Conservation (phyloP, 2,113 vertebrate genomes). For the Mystacornis crossleyi region DNA sequence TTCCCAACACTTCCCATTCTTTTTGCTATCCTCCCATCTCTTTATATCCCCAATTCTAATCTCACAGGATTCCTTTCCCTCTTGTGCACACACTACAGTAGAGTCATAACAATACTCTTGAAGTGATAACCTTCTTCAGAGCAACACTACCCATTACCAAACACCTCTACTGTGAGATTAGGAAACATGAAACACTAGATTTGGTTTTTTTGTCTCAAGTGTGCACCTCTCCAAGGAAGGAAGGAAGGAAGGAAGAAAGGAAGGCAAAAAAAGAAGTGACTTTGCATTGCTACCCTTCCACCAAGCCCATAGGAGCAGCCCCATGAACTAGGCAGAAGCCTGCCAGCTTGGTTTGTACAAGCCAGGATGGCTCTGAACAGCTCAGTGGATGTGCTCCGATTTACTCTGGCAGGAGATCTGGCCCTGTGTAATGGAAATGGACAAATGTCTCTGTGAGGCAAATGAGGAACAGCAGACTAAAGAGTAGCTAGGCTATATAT, state of each 20-base stretch:
- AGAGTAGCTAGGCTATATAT: background rate
- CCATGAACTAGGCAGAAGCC: background rate
- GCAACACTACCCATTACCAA: background rate
- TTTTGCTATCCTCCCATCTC: background rate
- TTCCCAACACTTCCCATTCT: background rate
- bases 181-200: background rate
- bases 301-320: background rate
- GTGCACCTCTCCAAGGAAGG: background rate
- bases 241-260: background rate
- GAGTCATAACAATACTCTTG: background rate
- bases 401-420: background rate
- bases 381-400: background rate
- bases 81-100: background rate
- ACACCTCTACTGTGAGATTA: background rate
- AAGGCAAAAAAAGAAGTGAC: background rate
- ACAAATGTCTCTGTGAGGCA: background rate
- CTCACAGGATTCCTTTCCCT: background rate
- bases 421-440: background rate
- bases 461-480: background rate
- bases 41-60: background rate
- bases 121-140: background rate
- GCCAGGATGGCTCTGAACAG: background rate
- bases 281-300: background rate
- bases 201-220: accelerated
- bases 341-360: background rate